Percentiles rank a stretch among this genome's conserved stretches.
Evolutionary conservation across 2,888 invertebrate genomes (phyloP).

Genomic region (Ophion obscuratus): DNA sequence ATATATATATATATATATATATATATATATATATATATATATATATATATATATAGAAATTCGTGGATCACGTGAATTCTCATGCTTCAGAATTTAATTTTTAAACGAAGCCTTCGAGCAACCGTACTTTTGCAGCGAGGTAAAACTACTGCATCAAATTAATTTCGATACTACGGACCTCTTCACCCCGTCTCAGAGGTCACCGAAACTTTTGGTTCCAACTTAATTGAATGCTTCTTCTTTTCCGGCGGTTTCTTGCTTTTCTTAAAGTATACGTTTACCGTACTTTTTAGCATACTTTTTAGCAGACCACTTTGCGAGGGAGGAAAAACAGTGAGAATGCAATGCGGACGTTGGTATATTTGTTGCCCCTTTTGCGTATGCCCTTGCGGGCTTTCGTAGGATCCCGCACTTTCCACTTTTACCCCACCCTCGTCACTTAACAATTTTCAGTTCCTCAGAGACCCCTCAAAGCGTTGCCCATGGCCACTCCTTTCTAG

Average conservation of each 20-base stretch:
- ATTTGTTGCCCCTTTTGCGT: no score
- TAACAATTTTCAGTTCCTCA: no score
- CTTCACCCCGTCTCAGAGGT: slow-evolving; percentile 47
- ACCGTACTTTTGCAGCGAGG: slow-evolving; percentile 23
- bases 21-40: not conserved
- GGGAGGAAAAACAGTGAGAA: not conserved
- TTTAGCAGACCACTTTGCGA: not conserved
- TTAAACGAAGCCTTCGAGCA: slow-evolving; percentile 44
- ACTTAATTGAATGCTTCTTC: slow-evolving; percentile 4
- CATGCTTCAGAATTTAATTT: slow-evolving; percentile 58
- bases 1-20: no score
- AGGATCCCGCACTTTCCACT: no score
- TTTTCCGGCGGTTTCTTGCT: not conserved
- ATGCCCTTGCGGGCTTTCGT: no score
- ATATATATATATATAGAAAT: slow-evolving; percentile 4
- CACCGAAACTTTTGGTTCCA: slow-evolving; percentile 46
- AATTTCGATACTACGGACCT: slow-evolving; percentile 48
- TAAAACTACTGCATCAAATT: slow-evolving; percentile 57
- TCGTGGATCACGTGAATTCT: slow-evolving; percentile 48
- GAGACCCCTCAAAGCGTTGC: no score
- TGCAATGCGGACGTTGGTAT: no score
- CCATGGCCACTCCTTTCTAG: no score
- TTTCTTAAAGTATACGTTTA: not conserved
- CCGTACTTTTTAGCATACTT: not conserved
- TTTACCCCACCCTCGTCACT: no score